Evolutionary conservation across 2,797 vertebrate genomes (phyloP).

Genomic region (Spinibarbus caldwelli): DNA sequence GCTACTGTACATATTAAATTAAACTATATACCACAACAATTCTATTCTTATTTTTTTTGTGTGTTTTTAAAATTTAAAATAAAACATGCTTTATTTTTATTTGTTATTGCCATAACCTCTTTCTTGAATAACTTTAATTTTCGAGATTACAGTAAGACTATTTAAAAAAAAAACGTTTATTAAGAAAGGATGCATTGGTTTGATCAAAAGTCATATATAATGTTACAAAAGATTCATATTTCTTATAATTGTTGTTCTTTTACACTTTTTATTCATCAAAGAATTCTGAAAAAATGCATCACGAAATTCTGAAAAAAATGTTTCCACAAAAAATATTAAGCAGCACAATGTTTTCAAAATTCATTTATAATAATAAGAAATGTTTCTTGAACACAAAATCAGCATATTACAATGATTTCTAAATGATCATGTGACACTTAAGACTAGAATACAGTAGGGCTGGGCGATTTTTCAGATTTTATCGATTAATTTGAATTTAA

Average conservation of each 20-base stretch:
- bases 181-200: not conserved
- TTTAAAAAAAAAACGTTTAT: not conserved
- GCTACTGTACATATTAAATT: not conserved
- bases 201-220: not conserved
- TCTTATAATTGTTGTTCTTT: not conserved
- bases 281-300: too few species aligned
- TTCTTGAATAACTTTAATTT: not conserved
- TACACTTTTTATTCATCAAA: too few species aligned
- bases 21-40: not conserved
- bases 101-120: not conserved
- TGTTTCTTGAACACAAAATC: not conserved
- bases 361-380: not conserved
- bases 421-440: too few species aligned
- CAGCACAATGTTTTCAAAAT: not conserved
- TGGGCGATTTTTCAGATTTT: too few species aligned
- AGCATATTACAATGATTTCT: not conserved
- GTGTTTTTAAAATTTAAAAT: not conserved
- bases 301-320: too few species aligned
- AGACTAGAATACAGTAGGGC: too few species aligned
- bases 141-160: not conserved
- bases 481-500: too few species aligned
- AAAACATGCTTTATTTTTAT: not conserved
- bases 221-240: not conserved
- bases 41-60: not conserved
- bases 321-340: not conserved